A percentile compares a stretch with the other conserved stretches of the same genome.
Evolutionary conservation across 2,797 vertebrate genomes (phyloP).

Genomic region (Calcarius lapponicus): DNA sequence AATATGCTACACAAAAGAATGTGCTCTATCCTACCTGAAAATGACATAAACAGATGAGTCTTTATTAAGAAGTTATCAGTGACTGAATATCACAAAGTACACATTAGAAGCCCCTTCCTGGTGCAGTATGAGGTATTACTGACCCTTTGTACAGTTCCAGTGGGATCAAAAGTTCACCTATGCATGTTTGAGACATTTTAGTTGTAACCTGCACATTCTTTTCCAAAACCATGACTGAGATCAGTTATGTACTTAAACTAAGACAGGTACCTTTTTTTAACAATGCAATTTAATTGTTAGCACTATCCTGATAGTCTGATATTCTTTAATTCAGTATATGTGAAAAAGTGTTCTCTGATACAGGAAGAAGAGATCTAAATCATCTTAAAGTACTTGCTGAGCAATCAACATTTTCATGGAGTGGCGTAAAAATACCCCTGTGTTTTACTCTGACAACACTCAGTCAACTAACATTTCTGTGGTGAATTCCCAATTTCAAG

Average conservation of each 20-base stretch:
- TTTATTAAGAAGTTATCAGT: not conserved
- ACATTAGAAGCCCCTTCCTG: not conserved
- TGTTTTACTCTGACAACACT: slow-evolving; percentile 38
- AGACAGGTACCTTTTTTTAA: not conserved
- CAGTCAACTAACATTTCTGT: not conserved
- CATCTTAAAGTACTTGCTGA: slow-evolving; percentile 54
- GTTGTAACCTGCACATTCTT: not conserved
- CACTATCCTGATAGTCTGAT: not conserved
- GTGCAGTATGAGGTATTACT: not conserved
- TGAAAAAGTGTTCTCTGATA: not conserved
- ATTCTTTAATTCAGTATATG: not conserved
- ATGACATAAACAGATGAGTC: not conserved
- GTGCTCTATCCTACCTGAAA: not conserved
- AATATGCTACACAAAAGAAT: not conserved
- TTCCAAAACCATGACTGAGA: not conserved
- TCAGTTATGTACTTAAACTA: not conserved
- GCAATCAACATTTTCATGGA: slow-evolving; percentile 28
- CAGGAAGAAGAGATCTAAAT: not conserved
- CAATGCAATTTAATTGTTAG: not conserved
- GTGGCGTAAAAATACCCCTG: not conserved
- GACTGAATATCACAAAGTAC: not conserved
- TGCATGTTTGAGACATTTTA: slow-evolving; percentile 17
- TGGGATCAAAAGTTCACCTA: not conserved
- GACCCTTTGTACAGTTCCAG: not conserved
- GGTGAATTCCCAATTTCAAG: slow-evolving; percentile 38